Conservation (phyloP, 2,888 invertebrate species). For the Crocallis elinguaria region DNA sequence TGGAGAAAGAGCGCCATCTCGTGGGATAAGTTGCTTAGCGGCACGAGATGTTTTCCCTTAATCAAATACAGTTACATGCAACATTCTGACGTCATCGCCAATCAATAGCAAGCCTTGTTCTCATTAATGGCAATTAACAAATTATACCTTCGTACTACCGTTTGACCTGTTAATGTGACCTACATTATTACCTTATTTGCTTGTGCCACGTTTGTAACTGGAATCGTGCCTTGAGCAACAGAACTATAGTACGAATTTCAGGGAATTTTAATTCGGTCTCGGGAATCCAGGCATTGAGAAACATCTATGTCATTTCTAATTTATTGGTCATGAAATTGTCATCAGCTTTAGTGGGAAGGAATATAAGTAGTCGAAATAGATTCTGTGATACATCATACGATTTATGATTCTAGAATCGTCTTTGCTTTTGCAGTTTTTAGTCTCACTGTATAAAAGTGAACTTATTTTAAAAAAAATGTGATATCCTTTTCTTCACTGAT, state of each 20-base stretch:
- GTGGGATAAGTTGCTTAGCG: too few relatives aligned
- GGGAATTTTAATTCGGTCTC: background rate
- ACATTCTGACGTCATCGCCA: slow-evolving; percentile 49
- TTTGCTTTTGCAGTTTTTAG: too few relatives aligned
- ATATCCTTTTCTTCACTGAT: too few relatives aligned
- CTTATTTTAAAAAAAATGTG: too few relatives aligned
- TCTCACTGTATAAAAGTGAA: too few relatives aligned
- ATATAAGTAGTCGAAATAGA: too few relatives aligned
- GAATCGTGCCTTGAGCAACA: slow-evolving; percentile 1
- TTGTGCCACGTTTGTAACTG: background rate
- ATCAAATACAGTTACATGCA: slow-evolving; percentile 35
- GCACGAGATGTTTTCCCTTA: too few relatives aligned
- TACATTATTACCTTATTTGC: slow-evolving; percentile 24
- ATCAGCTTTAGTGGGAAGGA: background rate
- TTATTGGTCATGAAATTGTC: background rate
- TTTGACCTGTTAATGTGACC: slow-evolving; percentile 34
- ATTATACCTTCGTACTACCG: slow-evolving; percentile 45
- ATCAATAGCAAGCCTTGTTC: slow-evolving; percentile 47
- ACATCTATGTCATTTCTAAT: background rate
- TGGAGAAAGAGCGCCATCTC: too few relatives aligned
- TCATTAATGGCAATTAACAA: slow-evolving; percentile 56
- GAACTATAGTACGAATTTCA: background rate
- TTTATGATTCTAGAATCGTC: too few relatives aligned
- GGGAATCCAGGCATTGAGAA: background rate
- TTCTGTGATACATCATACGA: too few relatives aligned